A percentile compares a stretch with the other conserved stretches of the same genome.
These are phyloP conservation scores for Microtus pennsylvanicus DNA, from an alignment of 2,113 vertebrate species.

Conservation along the genomic window DNA sequence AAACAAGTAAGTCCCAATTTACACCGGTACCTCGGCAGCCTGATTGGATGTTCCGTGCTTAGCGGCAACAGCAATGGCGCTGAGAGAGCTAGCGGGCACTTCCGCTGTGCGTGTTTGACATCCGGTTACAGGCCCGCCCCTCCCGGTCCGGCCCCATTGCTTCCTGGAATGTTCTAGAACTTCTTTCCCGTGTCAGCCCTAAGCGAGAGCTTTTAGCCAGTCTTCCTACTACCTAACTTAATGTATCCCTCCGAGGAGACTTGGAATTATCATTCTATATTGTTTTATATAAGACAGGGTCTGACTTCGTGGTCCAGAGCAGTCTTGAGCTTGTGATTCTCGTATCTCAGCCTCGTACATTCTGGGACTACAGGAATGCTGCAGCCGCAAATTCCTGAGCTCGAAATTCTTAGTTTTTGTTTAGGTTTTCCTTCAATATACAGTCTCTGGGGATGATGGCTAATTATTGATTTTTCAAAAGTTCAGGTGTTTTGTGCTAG, in stretches of 20 bases:
- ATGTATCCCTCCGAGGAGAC: background rate
- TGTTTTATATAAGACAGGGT: background rate
- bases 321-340: background rate
- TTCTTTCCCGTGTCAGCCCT: background rate
- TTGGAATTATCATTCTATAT: background rate
- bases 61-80: background rate
- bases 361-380: background rate
- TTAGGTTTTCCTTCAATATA: background rate
- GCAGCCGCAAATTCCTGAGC: background rate
- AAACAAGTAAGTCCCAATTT: background rate
- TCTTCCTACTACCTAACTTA: background rate
- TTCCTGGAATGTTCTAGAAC: background rate
- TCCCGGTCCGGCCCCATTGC: too few relatives aligned
- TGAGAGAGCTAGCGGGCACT: background rate
- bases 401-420: background rate
- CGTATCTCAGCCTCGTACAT: background rate
- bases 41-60: background rate
- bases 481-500: background rate
- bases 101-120: background rate
- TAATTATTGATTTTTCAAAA: background rate
- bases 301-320: background rate
- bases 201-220: background rate
- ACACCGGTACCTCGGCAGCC: background rate
- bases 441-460: background rate
- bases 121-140: too few relatives aligned